These are phyloP conservation scores for Macroglossus sobrinus DNA, from an alignment of 2,113 vertebrate genomes.

Conservation along the genomic window DNA sequence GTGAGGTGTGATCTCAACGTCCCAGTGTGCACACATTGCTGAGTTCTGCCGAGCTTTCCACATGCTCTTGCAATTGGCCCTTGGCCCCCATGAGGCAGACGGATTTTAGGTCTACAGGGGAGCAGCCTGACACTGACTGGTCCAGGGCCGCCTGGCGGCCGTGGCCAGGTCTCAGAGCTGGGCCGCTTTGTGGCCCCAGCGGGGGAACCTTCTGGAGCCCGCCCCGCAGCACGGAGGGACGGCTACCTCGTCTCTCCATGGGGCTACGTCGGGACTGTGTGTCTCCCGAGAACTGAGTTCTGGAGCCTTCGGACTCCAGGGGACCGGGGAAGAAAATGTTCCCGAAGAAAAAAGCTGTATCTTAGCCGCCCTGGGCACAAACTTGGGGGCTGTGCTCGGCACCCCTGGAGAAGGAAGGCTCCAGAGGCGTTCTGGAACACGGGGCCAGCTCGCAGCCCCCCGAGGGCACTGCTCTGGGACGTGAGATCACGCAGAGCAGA, in stretches of 20 bases:
- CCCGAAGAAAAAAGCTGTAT: neutral
- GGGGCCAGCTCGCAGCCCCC: rapidly evolving
- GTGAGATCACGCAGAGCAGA: rapidly evolving
- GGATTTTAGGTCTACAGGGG: rapidly evolving
- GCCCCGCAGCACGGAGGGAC: neutral
- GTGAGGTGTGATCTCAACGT: rapidly evolving
- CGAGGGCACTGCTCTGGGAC: neutral
- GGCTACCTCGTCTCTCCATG: rapidly evolving
- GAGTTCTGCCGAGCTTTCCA: neutral
- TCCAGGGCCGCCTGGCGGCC: neutral
- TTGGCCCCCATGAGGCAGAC: rapidly evolving
- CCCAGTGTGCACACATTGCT: rapidly evolving
- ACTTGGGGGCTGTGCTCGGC: rapidly evolving
- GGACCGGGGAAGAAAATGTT: neutral
- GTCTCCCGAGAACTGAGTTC: neutral
- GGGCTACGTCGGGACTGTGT: rapidly evolving
- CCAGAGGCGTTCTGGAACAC: rapidly evolving
- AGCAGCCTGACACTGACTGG: too few relatives aligned
- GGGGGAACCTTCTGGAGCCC: rapidly evolving
- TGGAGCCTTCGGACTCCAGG: neutral
- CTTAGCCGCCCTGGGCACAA: neutral
- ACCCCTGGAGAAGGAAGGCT: neutral
- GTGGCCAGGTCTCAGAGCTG: neutral
- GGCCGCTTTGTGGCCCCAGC: neutral
- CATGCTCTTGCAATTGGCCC: rapidly evolving